These are phyloP conservation scores for Coccyzus lansbergi DNA, from an alignment of 2,797 vertebrate genomes.

Conservation along the genomic window DNA sequence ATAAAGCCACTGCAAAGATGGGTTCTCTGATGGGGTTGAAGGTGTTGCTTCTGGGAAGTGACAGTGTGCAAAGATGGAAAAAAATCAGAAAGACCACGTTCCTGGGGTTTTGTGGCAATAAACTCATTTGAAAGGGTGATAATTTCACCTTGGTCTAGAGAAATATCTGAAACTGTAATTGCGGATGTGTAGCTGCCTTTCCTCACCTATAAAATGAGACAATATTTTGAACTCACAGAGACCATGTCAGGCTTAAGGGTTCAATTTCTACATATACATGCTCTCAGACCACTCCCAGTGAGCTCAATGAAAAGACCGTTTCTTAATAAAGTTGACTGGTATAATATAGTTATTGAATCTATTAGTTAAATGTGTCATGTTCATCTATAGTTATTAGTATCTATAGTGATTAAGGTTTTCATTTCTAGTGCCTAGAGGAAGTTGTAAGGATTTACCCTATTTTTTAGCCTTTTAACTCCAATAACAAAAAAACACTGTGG, in stretches of 20 bases:
- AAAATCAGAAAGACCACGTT: not conserved
- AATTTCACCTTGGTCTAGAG: not conserved
- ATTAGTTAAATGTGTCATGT: not conserved
- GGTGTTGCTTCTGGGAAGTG: not conserved
- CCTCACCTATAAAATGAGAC: not conserved
- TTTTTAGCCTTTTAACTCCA: constrained; percentile 3
- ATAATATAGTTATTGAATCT: not conserved
- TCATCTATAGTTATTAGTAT: not conserved
- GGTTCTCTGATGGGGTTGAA: not conserved
- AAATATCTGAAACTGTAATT: not conserved
- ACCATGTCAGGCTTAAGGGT: not conserved
- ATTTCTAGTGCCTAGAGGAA: not conserved
- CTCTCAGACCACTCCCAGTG: not conserved
- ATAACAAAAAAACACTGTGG: not conserved
- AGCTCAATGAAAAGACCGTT: not conserved
- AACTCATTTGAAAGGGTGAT: not conserved
- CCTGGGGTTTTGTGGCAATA: not conserved
- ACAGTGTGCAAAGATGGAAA: not conserved
- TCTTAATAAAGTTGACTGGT: not conserved
- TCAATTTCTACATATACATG: rapidly evolving
- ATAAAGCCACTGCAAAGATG: not conserved
- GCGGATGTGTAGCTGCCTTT: not conserved
- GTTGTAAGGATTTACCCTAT: not conserved
- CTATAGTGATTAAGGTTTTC: not conserved
- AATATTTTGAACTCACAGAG: not conserved